Percentiles rank a stretch among this genome's conserved stretches.
Evolutionary conservation across 2,797 vertebrate genomes (phyloP).

Genomic region (Podarcis siculus): DNA sequence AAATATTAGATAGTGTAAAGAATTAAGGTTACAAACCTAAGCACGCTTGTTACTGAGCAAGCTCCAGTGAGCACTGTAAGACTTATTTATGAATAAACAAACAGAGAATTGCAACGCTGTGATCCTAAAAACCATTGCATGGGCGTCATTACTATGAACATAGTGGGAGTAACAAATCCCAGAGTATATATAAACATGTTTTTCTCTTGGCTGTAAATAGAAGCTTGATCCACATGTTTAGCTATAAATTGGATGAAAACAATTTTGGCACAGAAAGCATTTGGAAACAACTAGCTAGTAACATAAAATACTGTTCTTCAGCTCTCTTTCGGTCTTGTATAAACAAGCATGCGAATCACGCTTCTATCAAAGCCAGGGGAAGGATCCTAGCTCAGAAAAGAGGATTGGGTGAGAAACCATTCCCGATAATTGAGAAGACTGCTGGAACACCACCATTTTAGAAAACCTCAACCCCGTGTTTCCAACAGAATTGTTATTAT

Average conservation of each 20-base stretch:
- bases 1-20: constrained; percentile 45
- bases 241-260: background rate
- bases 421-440: background rate
- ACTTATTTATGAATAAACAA: background rate
- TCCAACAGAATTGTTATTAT: background rate
- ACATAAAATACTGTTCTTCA: background rate
- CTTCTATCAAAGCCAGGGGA: background rate
- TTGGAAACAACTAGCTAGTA: background rate
- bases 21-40: constrained; percentile 32
- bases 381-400: background rate
- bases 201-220: background rate
- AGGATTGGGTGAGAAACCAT: background rate
- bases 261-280: background rate
- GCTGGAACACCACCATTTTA: background rate
- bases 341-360: background rate
- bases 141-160: background rate
- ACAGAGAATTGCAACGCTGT: background rate
- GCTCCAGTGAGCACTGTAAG: background rate
- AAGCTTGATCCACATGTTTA: background rate
- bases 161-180: too few relatives aligned
- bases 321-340: background rate
- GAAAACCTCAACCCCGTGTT: background rate
- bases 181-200: too few relatives aligned
- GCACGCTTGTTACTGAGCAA: background rate
- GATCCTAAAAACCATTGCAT: too few relatives aligned